Base-by-base conservation (phyloP, 2,888 invertebrate species). In the Automeris io region DNA sequence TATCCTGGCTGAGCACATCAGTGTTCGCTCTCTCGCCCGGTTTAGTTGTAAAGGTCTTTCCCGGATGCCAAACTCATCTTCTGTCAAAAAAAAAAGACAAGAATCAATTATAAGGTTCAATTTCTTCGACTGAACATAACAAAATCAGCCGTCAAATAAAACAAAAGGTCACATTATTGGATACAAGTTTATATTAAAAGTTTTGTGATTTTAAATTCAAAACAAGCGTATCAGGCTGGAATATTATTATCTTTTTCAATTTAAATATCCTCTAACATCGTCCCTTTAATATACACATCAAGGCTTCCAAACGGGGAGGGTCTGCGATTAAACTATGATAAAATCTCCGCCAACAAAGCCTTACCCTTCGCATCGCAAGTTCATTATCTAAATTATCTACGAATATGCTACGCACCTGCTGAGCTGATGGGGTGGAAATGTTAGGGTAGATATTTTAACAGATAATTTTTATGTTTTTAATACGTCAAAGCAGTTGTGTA, bases 331-430 rank as follows among this genome's bases (percentile, higher is more conserved):
- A 41, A 42, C 43, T 42, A 32, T 48, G 65, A 63, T 65, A 62
- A 55, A 51, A 61, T 61, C 54, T 57, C 45, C 45, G 47, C 37
- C 40, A 50, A 62, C 43, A 53, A 49, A 49, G 49, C 49, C 47
- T 45, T 39, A 56, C 55, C 55, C 50, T 45, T 35, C 46, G 21
- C 46, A 35, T 49, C 43, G 44, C 47, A 51, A 45, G 57, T 58
- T 58, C 60, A 58, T 61, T 61, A 62, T 58, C 66, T 59, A 57
- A 64, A 69, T 61, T 60, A 57, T 59, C 65, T 53, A 46, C 49
- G 53, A 55, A 56, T 57, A 55, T 57, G 54, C 47, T 47, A 51
- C 43, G 33, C 42, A 41, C 43, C 34, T 33, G 46, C 41, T 24
- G 25, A 24, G 35, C 35, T 16, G 29, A 40, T 43, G 13, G 40